Evolutionary conservation across 1,140 invertebrate species (phyloP), one percentile per base, ranked within the genome.

Genomic region (Drosophila rhopaloa): DNA sequence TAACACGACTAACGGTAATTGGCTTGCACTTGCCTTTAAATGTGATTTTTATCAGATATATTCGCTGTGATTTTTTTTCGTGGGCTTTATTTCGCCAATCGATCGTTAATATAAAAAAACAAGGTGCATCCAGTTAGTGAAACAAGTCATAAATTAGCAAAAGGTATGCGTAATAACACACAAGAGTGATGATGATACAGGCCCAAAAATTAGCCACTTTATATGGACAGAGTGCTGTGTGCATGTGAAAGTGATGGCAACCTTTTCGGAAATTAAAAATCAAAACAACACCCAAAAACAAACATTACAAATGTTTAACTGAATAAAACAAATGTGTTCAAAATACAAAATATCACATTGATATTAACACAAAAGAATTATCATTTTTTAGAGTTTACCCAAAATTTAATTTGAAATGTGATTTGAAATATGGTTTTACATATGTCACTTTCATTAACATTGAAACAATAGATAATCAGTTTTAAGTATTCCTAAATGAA

Each of bases 21-120:
- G 79, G 57, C 76, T 74, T 58, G 68, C 67, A 57, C 16, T 67
- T 67, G 70, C 62, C 59, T 44, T 29, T 37, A 46, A 60, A 56
- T 82, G 61, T 63, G 47, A 16, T 73, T 50, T 47, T 66, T 19
- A 37, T 16, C 29, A 37, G 14, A 32, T 38, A 24, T 48, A 51
- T 32, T 32, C 38, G 44, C 54, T 57, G 46, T 76, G n/a, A n/a
- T 51, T 76, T 59, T 48, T 72, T 72, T 48, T 24, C 24, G 24
- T 63, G 29, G 10, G 40, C 59, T 47, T 66, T 32, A n/a, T 57
- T 44, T 65, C 10, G 29, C 57, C 55, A 13, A 32, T 16, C 40
- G 27, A 60, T 63, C 40, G 37, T 43, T 43, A 43, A 46, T 37
- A 61, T 19, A 65, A 60, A 46, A 16, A 24, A 43, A 60, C 61